These are phyloP conservation scores for Acipenser transmontanus DNA, from an alignment of 2,797 vertebrate genomes.

Conservation along the genomic window DNA sequence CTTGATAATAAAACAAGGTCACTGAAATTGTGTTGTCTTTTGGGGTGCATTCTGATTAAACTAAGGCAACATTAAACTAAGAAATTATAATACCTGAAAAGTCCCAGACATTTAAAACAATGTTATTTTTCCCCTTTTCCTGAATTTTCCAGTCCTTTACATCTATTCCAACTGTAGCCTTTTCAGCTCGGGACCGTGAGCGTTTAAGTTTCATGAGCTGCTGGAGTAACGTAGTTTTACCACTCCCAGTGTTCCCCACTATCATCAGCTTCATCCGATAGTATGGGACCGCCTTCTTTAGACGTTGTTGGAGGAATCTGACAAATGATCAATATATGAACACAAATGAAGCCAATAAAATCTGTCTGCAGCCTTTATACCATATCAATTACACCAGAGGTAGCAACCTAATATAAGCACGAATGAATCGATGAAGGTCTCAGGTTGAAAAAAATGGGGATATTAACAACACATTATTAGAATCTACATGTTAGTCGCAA, in stretches of 20 bases:
- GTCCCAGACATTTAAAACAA: slow-evolving; percentile 90
- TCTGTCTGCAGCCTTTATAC: too few relatives aligned
- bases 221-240: slow-evolving; percentile 83
- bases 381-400: too few relatives aligned
- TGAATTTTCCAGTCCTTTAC: slow-evolving; percentile 80
- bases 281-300: slow-evolving; percentile 92
- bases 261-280: slow-evolving; percentile 91
- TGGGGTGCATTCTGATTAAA: not conserved
- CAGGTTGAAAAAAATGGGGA: too few relatives aligned
- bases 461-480: too few relatives aligned
- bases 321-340: not conserved
- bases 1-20: not conserved
- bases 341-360: not conserved
- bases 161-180: slow-evolving; percentile 58
- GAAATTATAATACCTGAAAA: slow-evolving; percentile 72
- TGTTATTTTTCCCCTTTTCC: slow-evolving; percentile 72
- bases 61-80: not conserved
- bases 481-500: too few relatives aligned
- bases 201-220: slow-evolving; percentile 79
- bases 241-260: slow-evolving; percentile 81
- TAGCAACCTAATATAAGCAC: too few relatives aligned
- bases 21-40: not conserved
- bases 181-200: slow-evolving; percentile 46
- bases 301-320: slow-evolving; percentile 91
- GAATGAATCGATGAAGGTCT: too few relatives aligned